Conservation (phyloP, 2,113 vertebrate genomes). For the Strix aluco region DNA sequence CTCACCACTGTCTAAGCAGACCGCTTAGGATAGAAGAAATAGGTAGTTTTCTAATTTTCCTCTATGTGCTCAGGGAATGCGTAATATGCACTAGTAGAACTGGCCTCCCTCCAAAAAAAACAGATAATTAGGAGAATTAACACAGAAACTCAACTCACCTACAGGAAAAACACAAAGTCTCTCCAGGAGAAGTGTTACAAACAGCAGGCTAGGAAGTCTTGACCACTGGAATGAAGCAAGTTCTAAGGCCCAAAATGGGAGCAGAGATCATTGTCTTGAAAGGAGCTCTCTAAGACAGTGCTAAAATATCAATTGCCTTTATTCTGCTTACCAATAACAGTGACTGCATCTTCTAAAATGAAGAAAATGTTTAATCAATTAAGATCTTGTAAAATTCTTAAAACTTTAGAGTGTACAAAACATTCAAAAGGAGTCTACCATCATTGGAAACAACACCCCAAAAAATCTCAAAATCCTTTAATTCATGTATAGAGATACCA, state of each 20-base stretch:
- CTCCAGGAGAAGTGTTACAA: neutral
- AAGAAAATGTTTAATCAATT: neutral
- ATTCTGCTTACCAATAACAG: neutral
- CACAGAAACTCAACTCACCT: neutral
- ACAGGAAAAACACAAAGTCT: neutral
- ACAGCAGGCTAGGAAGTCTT: neutral
- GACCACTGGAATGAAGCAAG: neutral
- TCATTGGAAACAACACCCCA: fast-evolving
- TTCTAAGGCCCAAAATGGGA: neutral
- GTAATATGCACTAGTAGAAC: neutral
- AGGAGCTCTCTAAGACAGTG: neutral
- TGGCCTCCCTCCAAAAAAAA: neutral
- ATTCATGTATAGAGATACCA: neutral
- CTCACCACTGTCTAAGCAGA: neutral
- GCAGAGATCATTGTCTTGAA: neutral
- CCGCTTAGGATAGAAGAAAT: neutral
- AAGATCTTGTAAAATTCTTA: neutral
- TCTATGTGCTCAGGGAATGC: fast-evolving
- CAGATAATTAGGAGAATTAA: neutral
- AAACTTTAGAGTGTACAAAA: neutral
- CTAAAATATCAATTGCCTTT: neutral
- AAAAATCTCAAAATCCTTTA: neutral
- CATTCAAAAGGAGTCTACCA: neutral
- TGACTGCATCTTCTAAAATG: neutral
- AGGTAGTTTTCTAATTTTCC: neutral